Evolutionary conservation across 2,113 vertebrate genomes (phyloP), one percentile per base, ranked within the genome.

Genomic region (Nerophis ophidion): DNA sequence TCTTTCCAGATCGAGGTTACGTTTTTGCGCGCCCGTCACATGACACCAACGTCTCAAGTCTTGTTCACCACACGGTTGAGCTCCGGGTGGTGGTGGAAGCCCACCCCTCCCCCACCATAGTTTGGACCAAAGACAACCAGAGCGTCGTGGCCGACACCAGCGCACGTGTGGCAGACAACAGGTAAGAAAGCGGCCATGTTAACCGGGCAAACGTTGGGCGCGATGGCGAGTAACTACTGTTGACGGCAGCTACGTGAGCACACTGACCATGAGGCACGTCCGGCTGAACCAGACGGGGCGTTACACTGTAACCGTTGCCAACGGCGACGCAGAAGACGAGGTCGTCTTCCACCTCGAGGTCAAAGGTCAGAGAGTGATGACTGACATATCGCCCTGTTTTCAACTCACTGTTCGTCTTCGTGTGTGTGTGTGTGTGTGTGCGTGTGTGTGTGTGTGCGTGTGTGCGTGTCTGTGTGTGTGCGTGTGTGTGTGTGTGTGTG

Each of bases 291-390:
- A 98, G 74, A 90, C 90, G 59, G 97, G 96, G 52, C 75, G 67
- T 71, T 99, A 98, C 70, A 92, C 88, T 5, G 86, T 91, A 15
- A 73, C 73, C 0, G 92, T 84, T 58, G 86, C 61, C 71, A 92
- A 97, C 1, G 90, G 92, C 4, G 93, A 98, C 0, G 92, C 86
- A 0, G 34, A 70, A 1, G 76, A 84, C 66, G 83, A 93, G 14
- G 59, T 92, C 12, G 82, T 87, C 15, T 98, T 98, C 81, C 75
- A 88, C 50, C 83, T 99, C 58, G 88, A 96, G 82, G 92, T 99
- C 57, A 83, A 79, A 83, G 88, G 90, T 91, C 62, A 81, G 80
- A 51, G 47, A 53, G 17, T 49, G 0, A 44, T 50, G n/a, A 44
- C 34, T 17, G 8, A 62, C n/a, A 6, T 10, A 5, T 3, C 16